Conservation (phyloP, 2,113 vertebrate species). For the Gallinago media region DNA sequence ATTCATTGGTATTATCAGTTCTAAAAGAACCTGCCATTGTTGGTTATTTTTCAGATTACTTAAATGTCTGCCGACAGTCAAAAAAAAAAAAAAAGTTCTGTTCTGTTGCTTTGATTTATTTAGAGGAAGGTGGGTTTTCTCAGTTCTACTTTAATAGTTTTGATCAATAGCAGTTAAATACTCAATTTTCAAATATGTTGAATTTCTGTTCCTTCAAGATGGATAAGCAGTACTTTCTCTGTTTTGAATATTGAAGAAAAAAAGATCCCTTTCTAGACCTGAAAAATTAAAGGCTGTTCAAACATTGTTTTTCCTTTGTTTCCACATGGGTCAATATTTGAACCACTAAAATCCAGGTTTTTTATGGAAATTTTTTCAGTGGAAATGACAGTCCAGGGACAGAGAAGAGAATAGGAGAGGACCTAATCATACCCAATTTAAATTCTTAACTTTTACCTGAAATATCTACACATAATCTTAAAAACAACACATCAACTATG, state of each 20-base stretch:
- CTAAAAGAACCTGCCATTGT: background rate
- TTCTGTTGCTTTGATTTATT: constrained; percentile 7
- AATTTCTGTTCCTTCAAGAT: background rate
- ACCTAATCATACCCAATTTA: too few species aligned
- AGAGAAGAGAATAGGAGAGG: background rate
- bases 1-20: constrained; percentile 27
- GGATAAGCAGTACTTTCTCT: background rate
- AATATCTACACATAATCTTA: background rate
- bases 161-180: background rate
- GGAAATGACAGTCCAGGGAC: background rate
- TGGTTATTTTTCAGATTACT: background rate
- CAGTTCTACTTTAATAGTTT: background rate
- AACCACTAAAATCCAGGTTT: background rate
- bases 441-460: background rate
- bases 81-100: background rate
- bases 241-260: background rate
- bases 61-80: constrained; percentile 35
- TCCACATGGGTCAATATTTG: background rate
- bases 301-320: background rate
- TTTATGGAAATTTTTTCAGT: background rate
- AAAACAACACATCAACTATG: background rate
- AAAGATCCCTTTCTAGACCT: background rate
- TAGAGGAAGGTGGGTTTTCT: background rate
- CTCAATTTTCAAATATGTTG: background rate
- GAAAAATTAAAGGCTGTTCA: background rate